Base-by-base conservation (phyloP, 1,140 invertebrate genomes). In the Ephestia elutella region DNA sequence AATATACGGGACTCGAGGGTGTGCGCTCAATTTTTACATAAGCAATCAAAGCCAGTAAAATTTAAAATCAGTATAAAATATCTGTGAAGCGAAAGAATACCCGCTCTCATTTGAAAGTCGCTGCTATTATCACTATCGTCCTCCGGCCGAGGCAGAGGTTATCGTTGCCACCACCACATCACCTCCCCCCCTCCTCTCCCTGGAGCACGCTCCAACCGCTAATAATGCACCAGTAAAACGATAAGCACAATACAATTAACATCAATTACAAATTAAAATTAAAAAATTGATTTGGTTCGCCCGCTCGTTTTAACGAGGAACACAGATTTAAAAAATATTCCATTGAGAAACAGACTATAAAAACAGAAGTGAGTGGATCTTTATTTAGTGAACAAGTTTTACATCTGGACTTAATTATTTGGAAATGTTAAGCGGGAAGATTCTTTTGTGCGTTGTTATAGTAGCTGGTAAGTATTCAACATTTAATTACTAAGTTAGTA, bases 361-460 rank as follows among this genome's bases (percentile, higher is more conserved):
- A 63, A 59, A 38, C 50, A 35, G 49, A 53, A 28, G 30, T 55
- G 54, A 62, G 44, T 54, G 18, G 59, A 20, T 13, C 49, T 60
- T 50, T 63, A 50, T 62, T 59, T 65, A 62, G 59, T 60, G 61
- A 25, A 53, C 19, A 61, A 20, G 49, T 61, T 54, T 49, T 60
- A 25, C 55, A 65, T 70, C 68, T 68, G 75, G 62, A 73, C 64
- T 68, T 54, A 74, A 79, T 61, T 63, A 70, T 56, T 68, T 86
- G 80, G 82, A 81, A 83, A 86, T 86, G 82, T 63, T 78, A 78
- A 81, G 71, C 79, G 70, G 71, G 63, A 78, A 71, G 71, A 59
- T 82, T 59, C 63, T 81, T 25, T 69, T 83, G 64, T 86, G 72
- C 67, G 62, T 73, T 63, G 65, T 86, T 61, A 71, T 80, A 63